Percentiles rank a stretch among this genome's conserved stretches.
These are phyloP conservation scores for Oncorhynchus kisutch DNA, from an alignment of 2,113 vertebrate species.

Conservation along the genomic window DNA sequence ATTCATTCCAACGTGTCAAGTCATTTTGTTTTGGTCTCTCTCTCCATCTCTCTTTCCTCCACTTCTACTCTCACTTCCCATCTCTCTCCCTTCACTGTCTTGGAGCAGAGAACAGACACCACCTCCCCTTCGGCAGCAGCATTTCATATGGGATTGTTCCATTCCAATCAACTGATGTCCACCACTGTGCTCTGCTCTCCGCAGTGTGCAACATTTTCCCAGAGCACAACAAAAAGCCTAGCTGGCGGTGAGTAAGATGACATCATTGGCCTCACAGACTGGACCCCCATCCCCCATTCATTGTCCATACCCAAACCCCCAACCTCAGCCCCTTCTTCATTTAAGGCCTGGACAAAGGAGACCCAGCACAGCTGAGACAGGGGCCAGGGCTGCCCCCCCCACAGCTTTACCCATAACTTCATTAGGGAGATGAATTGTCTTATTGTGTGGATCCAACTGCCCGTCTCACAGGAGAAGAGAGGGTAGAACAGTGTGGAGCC, in stretches of 20 bases:
- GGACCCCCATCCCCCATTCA: conserved; percentile 40
- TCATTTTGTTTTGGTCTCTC: background rate
- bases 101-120: conserved; percentile 41
- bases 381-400: conserved; percentile 11
- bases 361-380: conserved; percentile 21
- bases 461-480: conserved; percentile 51
- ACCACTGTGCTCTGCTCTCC: conserved; percentile 48
- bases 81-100: conserved; percentile 31
- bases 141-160: conserved; percentile 67
- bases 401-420: conserved; percentile 55
- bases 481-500: conserved; percentile 39
- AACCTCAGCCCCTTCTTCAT: conserved; percentile 25
- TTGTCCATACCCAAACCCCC: conserved; percentile 27
- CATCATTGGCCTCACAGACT: conserved; percentile 62
- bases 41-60: conserved; percentile 14
- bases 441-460: conserved; percentile 61
- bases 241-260: conserved; percentile 65
- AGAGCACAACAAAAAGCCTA: conserved; percentile 52
- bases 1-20: no score
- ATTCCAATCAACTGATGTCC: conserved; percentile 45
- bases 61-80: conserved; percentile 18
- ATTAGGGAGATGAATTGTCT: conserved; percentile 70
- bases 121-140: conserved; percentile 45
- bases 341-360: conserved; percentile 17
- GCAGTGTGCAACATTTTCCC: conserved; percentile 64